phyloP scores from a whole-genome alignment of 2,888 invertebrate species.

The Caenorhabditis macrosperma region DNA sequence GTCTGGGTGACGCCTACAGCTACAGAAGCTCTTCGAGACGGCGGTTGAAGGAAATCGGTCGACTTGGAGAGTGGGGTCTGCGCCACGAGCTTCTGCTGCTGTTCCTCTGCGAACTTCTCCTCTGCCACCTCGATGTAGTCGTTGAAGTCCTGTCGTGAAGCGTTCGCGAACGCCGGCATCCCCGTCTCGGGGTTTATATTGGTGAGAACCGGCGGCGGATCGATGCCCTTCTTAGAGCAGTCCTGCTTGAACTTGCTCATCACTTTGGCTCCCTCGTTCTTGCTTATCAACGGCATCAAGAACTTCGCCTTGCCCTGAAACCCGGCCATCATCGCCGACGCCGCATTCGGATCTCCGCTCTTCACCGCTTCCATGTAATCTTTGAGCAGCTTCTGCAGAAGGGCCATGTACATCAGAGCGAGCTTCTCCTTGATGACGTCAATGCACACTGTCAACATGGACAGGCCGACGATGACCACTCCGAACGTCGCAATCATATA shows the following conservation, averaged over 20 bases:
- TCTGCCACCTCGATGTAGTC: constrained; percentile 67
- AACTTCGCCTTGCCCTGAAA: constrained; percentile 77
- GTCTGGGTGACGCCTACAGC: constrained; percentile 15
- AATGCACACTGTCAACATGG: constrained; percentile 78
- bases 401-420: constrained; percentile 73
- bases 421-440: constrained; percentile 78
- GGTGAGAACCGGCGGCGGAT: constrained; percentile 74
- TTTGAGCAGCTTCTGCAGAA: constrained; percentile 74
- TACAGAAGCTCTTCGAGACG: constrained; percentile 26
- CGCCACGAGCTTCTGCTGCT: constrained; percentile 20
- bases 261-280: constrained; percentile 74
- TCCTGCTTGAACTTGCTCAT: constrained; percentile 78
- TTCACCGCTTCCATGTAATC: constrained; percentile 75
- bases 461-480: constrained; percentile 75
- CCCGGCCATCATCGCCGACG: constrained; percentile 75
- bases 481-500: constrained; percentile 81
- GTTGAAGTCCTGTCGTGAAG: constrained; percentile 66
- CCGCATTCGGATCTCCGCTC: constrained; percentile 74
- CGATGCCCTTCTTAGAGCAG: constrained; percentile 65
- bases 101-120: constrained; percentile 42
- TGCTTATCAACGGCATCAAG: constrained; percentile 76
- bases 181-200: constrained; percentile 77
- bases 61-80: constrained; percentile 47
- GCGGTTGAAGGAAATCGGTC: constrained; percentile 34
- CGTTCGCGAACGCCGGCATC: constrained; percentile 70